Evolutionary conservation across 2,797 vertebrate genomes (phyloP).

Genomic region (Enteromius radiatus): DNA sequence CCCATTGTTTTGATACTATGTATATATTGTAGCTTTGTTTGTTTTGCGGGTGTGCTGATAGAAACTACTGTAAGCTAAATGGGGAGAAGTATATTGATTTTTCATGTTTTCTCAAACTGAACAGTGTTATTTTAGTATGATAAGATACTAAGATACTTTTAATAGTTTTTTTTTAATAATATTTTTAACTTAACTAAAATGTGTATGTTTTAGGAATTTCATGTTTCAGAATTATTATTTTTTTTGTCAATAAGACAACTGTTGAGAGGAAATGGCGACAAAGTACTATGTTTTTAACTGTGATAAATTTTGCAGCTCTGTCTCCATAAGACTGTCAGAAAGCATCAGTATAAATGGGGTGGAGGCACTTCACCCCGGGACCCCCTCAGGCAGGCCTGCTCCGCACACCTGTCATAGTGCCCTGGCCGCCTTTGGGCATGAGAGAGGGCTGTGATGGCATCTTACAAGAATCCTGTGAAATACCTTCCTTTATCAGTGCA

Average conservation of each 20-base stretch:
- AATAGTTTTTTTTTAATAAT: neutral
- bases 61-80: neutral
- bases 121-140: neutral
- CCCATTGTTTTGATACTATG: constrained; percentile 23
- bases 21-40: neutral
- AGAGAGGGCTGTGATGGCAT: constrained; percentile 47
- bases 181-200: neutral
- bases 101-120: neutral
- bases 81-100: neutral
- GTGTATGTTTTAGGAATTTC: neutral
- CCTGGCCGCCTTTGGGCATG: constrained; percentile 32
- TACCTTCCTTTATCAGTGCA: neutral
- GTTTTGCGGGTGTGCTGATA: neutral
- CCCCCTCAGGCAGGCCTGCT: constrained; percentile 78
- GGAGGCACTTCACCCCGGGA: constrained; percentile 76
- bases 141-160: neutral
- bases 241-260: constrained; percentile 1
- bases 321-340: constrained; percentile 82
- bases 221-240: neutral
- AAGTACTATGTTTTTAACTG: constrained; percentile 20
- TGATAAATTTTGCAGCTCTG: constrained; percentile 77
- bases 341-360: constrained; percentile 76
- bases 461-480: constrained; percentile 21
- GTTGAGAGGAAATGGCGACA: constrained; percentile 14
- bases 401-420: constrained; percentile 75